Percentiles rank a stretch among this genome's conserved stretches.
Evolutionary conservation across 2,888 invertebrate genomes (phyloP).

Genomic region (Cryptocephalus moraei): DNA sequence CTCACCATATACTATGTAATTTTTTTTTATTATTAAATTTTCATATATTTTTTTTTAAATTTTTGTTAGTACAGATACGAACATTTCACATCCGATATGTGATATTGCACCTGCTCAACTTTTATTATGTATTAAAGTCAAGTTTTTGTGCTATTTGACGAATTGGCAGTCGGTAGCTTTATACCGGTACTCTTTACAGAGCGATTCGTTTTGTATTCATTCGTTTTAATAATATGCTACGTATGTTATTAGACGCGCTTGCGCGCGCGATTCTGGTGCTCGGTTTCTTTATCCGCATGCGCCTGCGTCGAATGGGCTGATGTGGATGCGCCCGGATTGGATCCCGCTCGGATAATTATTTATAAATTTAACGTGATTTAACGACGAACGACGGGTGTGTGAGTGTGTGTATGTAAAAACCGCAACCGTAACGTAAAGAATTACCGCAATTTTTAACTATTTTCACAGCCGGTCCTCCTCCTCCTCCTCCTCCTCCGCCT

Average conservation of each 20-base stretch:
- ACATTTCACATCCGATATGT: constrained; percentile 33
- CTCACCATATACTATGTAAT: too few species aligned
- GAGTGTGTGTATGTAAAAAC: constrained; percentile 1
- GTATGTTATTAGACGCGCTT: neutral
- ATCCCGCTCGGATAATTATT: too few species aligned
- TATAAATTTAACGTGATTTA: neutral
- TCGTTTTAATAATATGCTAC: neutral
- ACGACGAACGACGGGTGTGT: neutral
- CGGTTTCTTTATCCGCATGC: too few species aligned
- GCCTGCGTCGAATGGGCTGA: too few species aligned
- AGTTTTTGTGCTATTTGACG: constrained; percentile 27
- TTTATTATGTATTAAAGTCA: constrained; percentile 24
- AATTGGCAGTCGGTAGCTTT: constrained; percentile 5
- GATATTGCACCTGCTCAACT: constrained; percentile 27
- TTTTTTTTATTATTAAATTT: too few species aligned
- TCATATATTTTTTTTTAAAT: too few species aligned
- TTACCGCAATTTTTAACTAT: neutral
- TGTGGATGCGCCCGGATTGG: too few species aligned
- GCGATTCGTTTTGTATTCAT: neutral
- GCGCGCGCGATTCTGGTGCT: too few species aligned
- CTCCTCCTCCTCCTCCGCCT: constrained; percentile 75
- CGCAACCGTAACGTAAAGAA: constrained; percentile 8
- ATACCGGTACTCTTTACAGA: neutral
- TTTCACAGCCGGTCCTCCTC: constrained; percentile 50
- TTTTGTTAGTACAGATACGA: constrained; percentile 12